These are phyloP conservation scores for Synchiropus splendidus DNA, from an alignment of 2,113 vertebrate species.

Conservation along the genomic window DNA sequence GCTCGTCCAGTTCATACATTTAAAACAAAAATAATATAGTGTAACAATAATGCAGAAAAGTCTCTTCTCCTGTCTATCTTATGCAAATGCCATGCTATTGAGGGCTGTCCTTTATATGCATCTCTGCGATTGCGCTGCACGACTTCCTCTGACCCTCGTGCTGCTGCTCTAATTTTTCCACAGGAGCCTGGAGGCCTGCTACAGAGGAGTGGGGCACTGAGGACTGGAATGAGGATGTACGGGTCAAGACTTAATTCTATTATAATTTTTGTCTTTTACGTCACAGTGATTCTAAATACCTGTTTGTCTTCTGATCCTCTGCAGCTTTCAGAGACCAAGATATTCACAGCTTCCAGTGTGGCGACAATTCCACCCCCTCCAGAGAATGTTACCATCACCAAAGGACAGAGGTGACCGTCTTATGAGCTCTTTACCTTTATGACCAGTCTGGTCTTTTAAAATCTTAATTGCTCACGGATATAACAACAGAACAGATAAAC, in stretches of 20 bases:
- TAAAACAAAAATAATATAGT: too few species aligned
- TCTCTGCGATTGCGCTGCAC: conserved; percentile 11
- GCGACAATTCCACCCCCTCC: conserved; percentile 81
- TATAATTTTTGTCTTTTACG: too few species aligned
- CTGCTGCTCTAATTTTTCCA: conserved; percentile 40
- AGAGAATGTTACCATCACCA: conserved; percentile 97
- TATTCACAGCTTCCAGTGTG: conserved; percentile 94
- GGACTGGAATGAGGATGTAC: conserved; percentile 98
- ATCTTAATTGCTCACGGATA: too few species aligned
- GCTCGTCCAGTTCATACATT: too few species aligned
- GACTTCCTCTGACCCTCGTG: conserved; percentile 32
- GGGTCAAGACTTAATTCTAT: conserved; percentile 23
- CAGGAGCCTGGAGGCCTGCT: conserved; percentile 87
- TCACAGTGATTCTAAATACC: not conserved
- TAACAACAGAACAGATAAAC: too few species aligned
- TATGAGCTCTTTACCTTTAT: too few species aligned
- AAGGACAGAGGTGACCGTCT: conserved; percentile 87
- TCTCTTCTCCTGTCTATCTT: too few species aligned
- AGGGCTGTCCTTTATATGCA: conserved; percentile 4
- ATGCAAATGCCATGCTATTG: too few species aligned
- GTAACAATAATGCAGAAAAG: too few species aligned
- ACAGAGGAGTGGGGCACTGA: conserved; percentile 97
- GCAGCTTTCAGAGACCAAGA: conserved; percentile 96
- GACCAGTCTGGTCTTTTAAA: too few species aligned
- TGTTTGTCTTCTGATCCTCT: conserved; percentile 6